A percentile compares a stretch with the other conserved stretches of the same genome.
Conservation (phyloP, 2,797 vertebrate genomes). For the Anableps anableps region DNA sequence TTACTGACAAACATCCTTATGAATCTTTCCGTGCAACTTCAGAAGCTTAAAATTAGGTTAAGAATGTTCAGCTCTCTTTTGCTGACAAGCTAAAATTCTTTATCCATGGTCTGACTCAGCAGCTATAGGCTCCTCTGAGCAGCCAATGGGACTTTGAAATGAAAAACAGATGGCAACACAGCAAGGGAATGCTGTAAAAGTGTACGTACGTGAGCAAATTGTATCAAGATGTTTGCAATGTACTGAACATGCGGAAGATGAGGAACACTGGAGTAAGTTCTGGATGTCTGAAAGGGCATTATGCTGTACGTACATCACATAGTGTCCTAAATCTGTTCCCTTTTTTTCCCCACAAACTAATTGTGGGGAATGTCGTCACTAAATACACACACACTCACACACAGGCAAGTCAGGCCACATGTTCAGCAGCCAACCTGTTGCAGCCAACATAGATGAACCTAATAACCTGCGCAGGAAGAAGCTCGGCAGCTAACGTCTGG, state of each 20-base stretch:
- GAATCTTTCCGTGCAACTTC: not conserved
- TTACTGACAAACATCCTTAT: not conserved
- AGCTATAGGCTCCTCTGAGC: not conserved
- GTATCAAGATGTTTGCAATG: not conserved
- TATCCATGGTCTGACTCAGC: not conserved
- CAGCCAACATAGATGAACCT: conserved; percentile 18
- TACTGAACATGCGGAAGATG: not conserved
- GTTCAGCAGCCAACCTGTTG: not conserved
- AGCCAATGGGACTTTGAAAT: not conserved
- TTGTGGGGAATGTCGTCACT: not conserved
- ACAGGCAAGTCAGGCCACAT: not conserved
- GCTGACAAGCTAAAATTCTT: not conserved
- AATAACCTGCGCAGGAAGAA: conserved; percentile 25
- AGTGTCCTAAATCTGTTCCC: not conserved
- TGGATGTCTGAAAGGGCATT: not conserved
- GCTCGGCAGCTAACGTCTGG: not conserved
- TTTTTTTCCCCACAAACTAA: not conserved
- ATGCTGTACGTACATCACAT: not conserved
- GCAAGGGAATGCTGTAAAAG: not conserved
- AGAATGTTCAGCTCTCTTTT: not conserved
- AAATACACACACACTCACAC: not conserved
- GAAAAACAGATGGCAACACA: not conserved
- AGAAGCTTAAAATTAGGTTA: not conserved
- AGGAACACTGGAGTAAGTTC: not conserved
- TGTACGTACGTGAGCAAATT: not conserved